Conservation (phyloP, 2,888 invertebrate genomes). For the Hecatera dysodea region DNA sequence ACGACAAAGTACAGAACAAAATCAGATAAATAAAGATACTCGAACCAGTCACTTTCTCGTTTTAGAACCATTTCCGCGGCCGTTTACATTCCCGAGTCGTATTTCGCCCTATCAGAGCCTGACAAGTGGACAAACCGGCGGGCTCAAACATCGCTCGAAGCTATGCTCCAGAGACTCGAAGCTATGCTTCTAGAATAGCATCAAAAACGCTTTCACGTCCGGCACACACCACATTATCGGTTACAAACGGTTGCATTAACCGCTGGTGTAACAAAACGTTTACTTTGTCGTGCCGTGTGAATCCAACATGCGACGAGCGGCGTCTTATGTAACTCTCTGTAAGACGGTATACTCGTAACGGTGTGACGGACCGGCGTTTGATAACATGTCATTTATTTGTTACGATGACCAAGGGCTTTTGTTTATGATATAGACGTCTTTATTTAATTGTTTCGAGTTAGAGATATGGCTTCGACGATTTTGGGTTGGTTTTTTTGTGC, state of each 20-base stretch:
- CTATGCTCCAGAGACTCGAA: constrained; percentile 32
- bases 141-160: constrained; percentile 25
- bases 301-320: constrained; percentile 58
- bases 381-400: constrained; percentile 66
- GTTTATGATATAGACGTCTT: constrained; percentile 60
- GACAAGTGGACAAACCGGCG: constrained; percentile 52
- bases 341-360: constrained; percentile 56
- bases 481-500: neutral
- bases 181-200: constrained; percentile 36
- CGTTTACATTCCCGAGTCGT: constrained; percentile 51
- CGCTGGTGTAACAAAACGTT: constrained; percentile 53
- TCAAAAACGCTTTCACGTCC: constrained; percentile 54
- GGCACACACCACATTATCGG: constrained; percentile 55
- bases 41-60: constrained; percentile 46
- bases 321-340: constrained; percentile 51
- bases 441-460: constrained; percentile 44
- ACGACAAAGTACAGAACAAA: constrained; percentile 4
- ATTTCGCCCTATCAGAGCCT: constrained; percentile 45
- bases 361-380: constrained; percentile 48
- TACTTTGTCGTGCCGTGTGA: constrained; percentile 46
- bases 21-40: constrained; percentile 26
- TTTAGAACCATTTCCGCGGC: constrained; percentile 45
- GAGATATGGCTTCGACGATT: neutral
- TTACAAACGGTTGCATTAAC: constrained; percentile 47
- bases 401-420: constrained; percentile 53